These are phyloP conservation scores for Noctilio leporinus DNA, from an alignment of 2,113 vertebrate genomes.

Conservation along the genomic window DNA sequence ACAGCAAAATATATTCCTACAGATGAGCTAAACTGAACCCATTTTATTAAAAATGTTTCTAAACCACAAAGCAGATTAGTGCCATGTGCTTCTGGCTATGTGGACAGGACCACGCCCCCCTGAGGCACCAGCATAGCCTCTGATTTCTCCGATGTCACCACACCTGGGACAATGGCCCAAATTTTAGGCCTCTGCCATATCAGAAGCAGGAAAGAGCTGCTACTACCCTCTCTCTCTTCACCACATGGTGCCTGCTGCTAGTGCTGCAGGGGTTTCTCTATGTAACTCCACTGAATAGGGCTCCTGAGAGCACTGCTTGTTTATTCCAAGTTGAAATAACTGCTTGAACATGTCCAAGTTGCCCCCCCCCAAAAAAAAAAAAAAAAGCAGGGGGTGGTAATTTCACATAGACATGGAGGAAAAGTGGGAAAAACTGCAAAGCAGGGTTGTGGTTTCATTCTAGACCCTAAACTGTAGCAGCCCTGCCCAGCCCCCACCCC, in stretches of 20 bases:
- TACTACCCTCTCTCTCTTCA: not conserved
- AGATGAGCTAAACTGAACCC: not conserved
- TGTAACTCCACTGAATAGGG: not conserved
- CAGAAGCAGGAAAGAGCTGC: not conserved
- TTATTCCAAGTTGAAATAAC: not conserved
- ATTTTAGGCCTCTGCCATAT: not conserved
- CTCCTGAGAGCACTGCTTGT: not conserved
- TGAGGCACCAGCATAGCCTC: not conserved
- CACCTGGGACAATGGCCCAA: not conserved
- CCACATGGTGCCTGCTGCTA: not conserved
- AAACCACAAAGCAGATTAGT: not conserved
- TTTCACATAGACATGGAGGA: rapidly evolving
- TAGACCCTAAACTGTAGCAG: not conserved
- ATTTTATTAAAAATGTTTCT: not conserved
- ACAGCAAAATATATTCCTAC: not conserved
- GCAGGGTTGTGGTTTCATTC: not conserved
- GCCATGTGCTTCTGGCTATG: rapidly evolving
- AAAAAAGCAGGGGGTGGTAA: not conserved
- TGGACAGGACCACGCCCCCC: not conserved
- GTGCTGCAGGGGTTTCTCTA: not conserved
- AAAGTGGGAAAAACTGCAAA: not conserved
- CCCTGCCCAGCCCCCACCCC: no score
- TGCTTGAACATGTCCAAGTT: not conserved
- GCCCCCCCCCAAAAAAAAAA: no score
- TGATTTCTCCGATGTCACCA: not conserved